Percentiles rank a stretch among this genome's conserved stretches.
phyloP scores from a whole-genome alignment of 2,797 vertebrate genomes.

The Macropodus opercularis region DNA sequence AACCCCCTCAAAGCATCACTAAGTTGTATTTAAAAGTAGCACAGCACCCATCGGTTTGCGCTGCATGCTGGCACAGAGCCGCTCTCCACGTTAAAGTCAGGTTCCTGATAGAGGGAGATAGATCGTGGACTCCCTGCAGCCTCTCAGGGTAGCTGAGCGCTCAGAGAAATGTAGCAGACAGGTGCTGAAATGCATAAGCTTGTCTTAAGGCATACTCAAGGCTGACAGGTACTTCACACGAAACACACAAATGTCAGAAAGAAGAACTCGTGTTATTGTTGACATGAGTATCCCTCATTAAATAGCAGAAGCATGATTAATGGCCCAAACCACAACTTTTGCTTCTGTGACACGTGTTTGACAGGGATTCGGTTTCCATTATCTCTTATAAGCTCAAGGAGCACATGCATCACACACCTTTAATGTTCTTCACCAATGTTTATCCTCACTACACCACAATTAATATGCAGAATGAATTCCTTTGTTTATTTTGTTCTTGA shows the following conservation, averaged over 20 bases:
- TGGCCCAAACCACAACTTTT: constrained; percentile 14
- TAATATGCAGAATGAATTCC: constrained; percentile 52
- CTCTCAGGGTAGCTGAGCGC: constrained; percentile 34
- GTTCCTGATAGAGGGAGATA: constrained; percentile 50
- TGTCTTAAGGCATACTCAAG: constrained; percentile 54
- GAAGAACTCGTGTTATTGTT: constrained; percentile 21
- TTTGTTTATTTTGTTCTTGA: constrained; percentile 39
- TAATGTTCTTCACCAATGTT: constrained; percentile 17
- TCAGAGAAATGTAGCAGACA: constrained; percentile 46
- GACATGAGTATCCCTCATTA: constrained; percentile 18
- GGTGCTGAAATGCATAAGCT: constrained; percentile 60
- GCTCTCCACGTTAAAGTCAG: constrained; percentile 38
- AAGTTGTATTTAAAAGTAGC: constrained; percentile 56
- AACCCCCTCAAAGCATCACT: constrained; percentile 64
- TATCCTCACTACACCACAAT: constrained; percentile 36
- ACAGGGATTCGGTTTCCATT: constrained; percentile 15
- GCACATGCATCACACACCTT: constrained; percentile 26
- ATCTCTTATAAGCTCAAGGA: constrained; percentile 39
- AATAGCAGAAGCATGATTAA: constrained; percentile 19
- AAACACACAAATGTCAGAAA: constrained; percentile 47
- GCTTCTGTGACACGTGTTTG: constrained; percentile 12
- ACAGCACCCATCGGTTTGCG: constrained; percentile 57
- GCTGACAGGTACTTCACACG: constrained; percentile 60
- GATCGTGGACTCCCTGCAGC: constrained; percentile 42
- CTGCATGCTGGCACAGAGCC: constrained; percentile 28